Base-by-base conservation (phyloP, 1,140 invertebrate genomes). In the Neomicropteryx cornuta region DNA sequence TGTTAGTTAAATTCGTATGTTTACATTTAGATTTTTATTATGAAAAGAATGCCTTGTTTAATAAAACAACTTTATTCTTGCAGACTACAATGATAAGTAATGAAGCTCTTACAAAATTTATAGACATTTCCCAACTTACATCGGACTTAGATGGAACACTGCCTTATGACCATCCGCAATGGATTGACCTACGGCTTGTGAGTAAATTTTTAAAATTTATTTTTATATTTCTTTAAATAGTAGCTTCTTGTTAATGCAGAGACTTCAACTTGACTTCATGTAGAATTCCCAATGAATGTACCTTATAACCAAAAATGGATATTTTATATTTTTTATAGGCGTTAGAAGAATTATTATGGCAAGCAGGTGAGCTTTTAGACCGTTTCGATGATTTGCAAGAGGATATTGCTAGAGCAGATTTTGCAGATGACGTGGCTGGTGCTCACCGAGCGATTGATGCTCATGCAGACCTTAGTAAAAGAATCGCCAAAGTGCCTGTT, bases 31-130 rank as follows among this genome's bases (percentile, higher is more conserved):
- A 19, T 30, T 17, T 28, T 27, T 6, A 27, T 27, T 6, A n/a
- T 27, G n/a, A 8, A 27, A 8, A 27, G 24, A 27, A 27, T 8
- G n/a, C 6, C n/a, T 27, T 27, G 24, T 27, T n/a, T 6, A 8
- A 27, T 27, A 27, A 8, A 23, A 40, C 22, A 38, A 19, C 46
- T 38, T 46, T 55, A 49, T 47, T 55, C 54, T 81, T 81, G 50
- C 72, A 96, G 90, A 94, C 92, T 52, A 88, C 83, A 55, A 87
- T 96, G 69, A 91, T 97, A 59, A 92, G 89, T 58, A 75, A 96
- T 55, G 94, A 98, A 68, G 86, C 85, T 40, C 71, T 99, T 41
- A 74, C 80, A 35, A 95, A 95, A 68, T 82, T 87, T 36, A 84
- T 97, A 55, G 93, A 98, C 58, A 75, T 83, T 18, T 76, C 81